Percentiles rank a stretch among this genome's conserved stretches.
Conservation (phyloP, 2,888 invertebrate species). For the Hyppa rectilinea region DNA sequence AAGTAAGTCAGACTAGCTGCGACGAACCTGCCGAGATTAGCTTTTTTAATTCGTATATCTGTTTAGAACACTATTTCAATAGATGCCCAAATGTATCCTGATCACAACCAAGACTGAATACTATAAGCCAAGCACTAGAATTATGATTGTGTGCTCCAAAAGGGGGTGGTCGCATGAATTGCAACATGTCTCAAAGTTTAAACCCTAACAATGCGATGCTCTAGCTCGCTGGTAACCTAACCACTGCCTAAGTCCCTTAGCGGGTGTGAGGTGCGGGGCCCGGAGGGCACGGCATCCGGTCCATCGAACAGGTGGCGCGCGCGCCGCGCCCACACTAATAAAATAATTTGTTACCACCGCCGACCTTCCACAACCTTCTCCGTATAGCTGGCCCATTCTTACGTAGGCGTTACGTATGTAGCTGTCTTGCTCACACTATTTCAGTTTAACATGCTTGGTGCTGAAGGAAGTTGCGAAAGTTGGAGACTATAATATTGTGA, state of each 20-base stretch:
- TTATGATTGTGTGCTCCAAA: not conserved
- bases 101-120: not conserved
- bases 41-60: not conserved
- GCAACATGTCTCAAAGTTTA: conserved; percentile 1
- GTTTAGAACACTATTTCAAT: not conserved
- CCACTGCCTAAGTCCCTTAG: conserved; percentile 67
- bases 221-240: conserved; percentile 67
- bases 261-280: conserved; percentile 60
- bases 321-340: conserved; percentile 86
- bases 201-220: conserved; percentile 35
- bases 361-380: conserved; percentile 88
- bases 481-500: not conserved
- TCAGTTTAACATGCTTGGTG: conserved; percentile 39
- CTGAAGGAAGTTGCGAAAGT: conserved; percentile 38
- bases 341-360: conserved; percentile 85
- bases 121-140: not conserved
- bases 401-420: conserved; percentile 32
- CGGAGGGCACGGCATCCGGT: conserved; percentile 85
- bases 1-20: too few relatives aligned
- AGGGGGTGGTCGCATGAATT: not conserved
- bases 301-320: conserved; percentile 86
- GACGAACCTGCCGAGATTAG: not conserved
- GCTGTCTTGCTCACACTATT: conserved; percentile 52
- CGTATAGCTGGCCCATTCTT: conserved; percentile 69
- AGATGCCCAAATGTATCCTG: not conserved